These are phyloP conservation scores for Lanistes nyassanus DNA, from an alignment of 1,140 invertebrate genomes.

Conservation along the genomic window DNA sequence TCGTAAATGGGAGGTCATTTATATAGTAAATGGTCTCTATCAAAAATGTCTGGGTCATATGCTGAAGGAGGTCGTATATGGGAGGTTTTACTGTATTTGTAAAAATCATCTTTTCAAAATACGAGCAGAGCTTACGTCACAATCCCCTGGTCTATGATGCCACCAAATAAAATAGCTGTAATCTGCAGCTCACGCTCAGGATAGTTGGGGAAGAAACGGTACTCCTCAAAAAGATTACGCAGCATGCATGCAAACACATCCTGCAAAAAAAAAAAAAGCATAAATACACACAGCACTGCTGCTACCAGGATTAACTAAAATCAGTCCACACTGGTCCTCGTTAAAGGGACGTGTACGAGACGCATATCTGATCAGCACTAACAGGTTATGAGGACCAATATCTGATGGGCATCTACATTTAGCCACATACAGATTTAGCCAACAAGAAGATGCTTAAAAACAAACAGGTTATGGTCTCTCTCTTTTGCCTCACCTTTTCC, in stretches of 20 bases:
- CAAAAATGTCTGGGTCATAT: too few relatives aligned
- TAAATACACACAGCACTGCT: neutral
- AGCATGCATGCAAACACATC: conserved; percentile 98
- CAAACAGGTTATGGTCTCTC: neutral
- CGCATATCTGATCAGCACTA: too few relatives aligned
- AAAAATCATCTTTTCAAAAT: neutral
- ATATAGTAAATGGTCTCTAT: too few relatives aligned
- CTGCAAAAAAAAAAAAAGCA: conserved; percentile 51
- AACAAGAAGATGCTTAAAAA: too few relatives aligned
- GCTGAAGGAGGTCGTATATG: too few relatives aligned
- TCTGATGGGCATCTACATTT: too few relatives aligned
- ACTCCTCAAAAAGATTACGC: conserved; percentile 97
- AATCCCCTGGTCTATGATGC: conserved; percentile 95
- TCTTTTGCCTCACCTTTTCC: conserved; percentile 73
- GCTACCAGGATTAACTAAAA: neutral
- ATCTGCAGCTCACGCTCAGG: conserved; percentile 97
- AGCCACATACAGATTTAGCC: too few relatives aligned
- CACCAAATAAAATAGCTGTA: conserved; percentile 97
- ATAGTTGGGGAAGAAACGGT: conserved; percentile 98
- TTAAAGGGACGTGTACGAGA: too few relatives aligned
- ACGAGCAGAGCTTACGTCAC: conserved; percentile 77
- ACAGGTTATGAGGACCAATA: too few relatives aligned
- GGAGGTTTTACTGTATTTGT: too few relatives aligned
- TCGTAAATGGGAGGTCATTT: too few relatives aligned
- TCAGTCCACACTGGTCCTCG: neutral